Conservation (phyloP, 2,888 invertebrate genomes). For the Cantharis nigra region DNA sequence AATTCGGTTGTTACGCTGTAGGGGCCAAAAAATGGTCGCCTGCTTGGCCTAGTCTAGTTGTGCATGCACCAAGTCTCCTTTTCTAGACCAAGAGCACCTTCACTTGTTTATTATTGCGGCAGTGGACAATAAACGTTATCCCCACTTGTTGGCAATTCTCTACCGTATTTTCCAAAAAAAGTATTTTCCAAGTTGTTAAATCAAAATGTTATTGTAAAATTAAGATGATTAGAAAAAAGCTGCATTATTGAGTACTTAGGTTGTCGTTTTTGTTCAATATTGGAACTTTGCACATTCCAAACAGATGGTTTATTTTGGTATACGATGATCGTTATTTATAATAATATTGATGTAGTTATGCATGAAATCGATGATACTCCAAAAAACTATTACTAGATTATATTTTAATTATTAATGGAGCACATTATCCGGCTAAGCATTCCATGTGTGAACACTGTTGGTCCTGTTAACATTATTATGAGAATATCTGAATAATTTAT, state of each 20-base stretch:
- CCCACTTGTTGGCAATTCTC: slow-evolving; percentile 50
- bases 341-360: slow-evolving; percentile 3
- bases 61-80: slow-evolving; percentile 33
- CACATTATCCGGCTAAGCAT: slow-evolving; percentile 58
- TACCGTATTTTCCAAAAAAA: slow-evolving; percentile 40
- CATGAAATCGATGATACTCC: slow-evolving; percentile 13
- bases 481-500: slow-evolving; percentile 56
- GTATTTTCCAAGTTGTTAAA: slow-evolving; percentile 57
- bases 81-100: slow-evolving; percentile 46
- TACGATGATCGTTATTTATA: slow-evolving; percentile 28
- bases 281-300: slow-evolving; percentile 49
- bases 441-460: slow-evolving; percentile 59
- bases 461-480: slow-evolving; percentile 54
- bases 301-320: slow-evolving; percentile 54
- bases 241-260: slow-evolving; percentile 37
- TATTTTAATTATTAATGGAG: slow-evolving; percentile 47
- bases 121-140: slow-evolving; percentile 53
- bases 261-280: slow-evolving; percentile 45
- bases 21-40: slow-evolving; percentile 31
- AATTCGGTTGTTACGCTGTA: slow-evolving; percentile 39
- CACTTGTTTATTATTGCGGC: slow-evolving; percentile 52
- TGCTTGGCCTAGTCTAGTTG: slow-evolving; percentile 36
- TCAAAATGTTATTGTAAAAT: slow-evolving; percentile 51
- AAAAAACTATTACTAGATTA: slow-evolving; percentile 13
- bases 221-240: slow-evolving; percentile 36